Base-by-base conservation (phyloP, 2,888 invertebrate species). In the Steinernema scapterisci region DNA sequence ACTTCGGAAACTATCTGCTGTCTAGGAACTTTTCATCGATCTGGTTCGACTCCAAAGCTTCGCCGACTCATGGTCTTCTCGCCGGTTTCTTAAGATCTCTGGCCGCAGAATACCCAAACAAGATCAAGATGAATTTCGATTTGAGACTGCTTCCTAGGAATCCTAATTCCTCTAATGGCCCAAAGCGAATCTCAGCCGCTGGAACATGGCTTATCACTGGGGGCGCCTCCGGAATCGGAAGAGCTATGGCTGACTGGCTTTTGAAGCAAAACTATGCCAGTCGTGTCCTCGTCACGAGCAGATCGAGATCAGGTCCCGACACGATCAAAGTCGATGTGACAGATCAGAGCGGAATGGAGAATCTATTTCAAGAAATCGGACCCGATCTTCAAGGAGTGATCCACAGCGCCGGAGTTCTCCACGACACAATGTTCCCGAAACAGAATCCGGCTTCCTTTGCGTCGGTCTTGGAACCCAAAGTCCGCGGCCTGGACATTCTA, bases 191-290 rank as follows among this genome's bases (percentile, higher is more conserved):
- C 38, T 9, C n/a, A n/a, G n/a, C n/a, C n/a, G n/a, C 16, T 31
- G 73, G 45, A 31, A 75, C 43, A 9, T 77, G 85, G 84, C 48
- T 86, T 48, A 80, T 86, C 0, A 85, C 84, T 5, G 85, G 86
- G 21, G 86, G 86, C 48, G 77, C 84, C 23, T 79, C 81, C 45
- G 86, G 86, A 19, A 82, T 86, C 13, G 86, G 86, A 6, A 77
- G 81, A 31, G 80, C 77, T 6, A 82, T 83, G 70, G 84, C 83
- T 21, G 75, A 79, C n/a, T 80, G 71, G 51, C 75, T 83, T 31
- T 75, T 71, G n/a, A 11, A 73, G 0, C 74, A 76, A 46, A 73
- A 54, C 13, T 77, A 78, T 45, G 80, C 54, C 13, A 21, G 38
- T 2, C 9, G 31, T 1, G 19, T 45, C 6, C 6, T 31, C 13